phyloP scores from a whole-genome alignment of 2,113 vertebrate genomes.

The Stegostoma tigrinum region DNA sequence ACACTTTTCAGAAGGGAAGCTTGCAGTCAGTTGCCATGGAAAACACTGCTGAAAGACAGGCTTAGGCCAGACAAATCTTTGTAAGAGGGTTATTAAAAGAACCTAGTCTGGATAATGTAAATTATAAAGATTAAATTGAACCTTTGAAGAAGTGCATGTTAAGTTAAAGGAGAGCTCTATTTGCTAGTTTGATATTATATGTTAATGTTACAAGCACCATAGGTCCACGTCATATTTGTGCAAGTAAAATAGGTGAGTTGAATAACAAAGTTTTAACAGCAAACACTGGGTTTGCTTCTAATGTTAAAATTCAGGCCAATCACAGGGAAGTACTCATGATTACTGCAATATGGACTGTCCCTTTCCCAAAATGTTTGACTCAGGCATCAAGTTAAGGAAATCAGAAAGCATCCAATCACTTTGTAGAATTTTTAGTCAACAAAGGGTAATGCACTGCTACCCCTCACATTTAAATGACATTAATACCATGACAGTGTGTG shows the following conservation, averaged over 20 bases:
- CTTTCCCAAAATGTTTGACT: neutral
- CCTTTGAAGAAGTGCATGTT: neutral
- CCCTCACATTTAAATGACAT: neutral
- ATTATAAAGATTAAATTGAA: neutral
- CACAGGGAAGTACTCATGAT: neutral
- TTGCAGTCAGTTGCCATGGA: conserved; percentile 4
- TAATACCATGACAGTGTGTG: neutral
- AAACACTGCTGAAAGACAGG: neutral
- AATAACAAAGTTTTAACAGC: neutral
- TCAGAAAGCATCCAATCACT: neutral
- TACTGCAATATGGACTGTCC: neutral
- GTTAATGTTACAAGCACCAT: neutral
- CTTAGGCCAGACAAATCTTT: neutral
- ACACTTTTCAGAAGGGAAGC: neutral
- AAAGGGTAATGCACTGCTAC: neutral
- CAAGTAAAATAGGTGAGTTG: neutral
- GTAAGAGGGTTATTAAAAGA: neutral
- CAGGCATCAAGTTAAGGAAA: neutral
- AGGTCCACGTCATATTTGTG: too few relatives aligned
- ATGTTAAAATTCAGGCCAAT: neutral
- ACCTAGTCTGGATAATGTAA: neutral
- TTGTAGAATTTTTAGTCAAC: too few relatives aligned
- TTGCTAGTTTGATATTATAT: neutral
- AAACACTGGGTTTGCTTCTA: neutral
- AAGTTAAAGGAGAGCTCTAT: neutral